A percentile compares a stretch with the other conserved stretches of the same genome.
Evolutionary conservation across 2,113 vertebrate species (phyloP).

Genomic region (Enhydra lutris): DNA sequence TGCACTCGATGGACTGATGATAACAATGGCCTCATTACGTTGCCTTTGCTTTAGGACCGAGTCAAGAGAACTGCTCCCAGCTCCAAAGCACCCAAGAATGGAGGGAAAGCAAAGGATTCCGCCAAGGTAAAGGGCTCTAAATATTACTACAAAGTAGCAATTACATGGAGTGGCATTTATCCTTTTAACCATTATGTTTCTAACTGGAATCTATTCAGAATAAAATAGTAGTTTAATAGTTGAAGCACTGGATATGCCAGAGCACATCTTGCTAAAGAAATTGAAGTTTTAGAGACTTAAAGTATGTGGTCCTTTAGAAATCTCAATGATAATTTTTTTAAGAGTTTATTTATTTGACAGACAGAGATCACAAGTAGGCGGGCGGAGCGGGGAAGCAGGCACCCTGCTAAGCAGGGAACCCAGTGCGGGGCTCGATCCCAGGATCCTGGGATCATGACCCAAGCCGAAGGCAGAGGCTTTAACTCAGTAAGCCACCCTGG

Average conservation of each 20-base stretch:
- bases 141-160: background rate
- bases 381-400: too few relatives aligned
- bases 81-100: conserved; percentile 71
- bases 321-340: background rate
- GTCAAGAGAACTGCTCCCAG: conserved; percentile 65
- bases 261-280: conserved; percentile 9
- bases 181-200: background rate
- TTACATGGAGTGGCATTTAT: background rate
- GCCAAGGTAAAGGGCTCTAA: conserved; percentile 74
- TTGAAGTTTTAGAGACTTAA: background rate
- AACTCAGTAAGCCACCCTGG: too few relatives aligned
- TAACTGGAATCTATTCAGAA: background rate
- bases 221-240: background rate
- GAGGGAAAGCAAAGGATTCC: conserved; percentile 74
- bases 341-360: too few relatives aligned
- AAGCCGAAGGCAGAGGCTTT: too few relatives aligned
- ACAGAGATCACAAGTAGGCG: too few relatives aligned
- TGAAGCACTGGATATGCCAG: background rate
- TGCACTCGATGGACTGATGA: background rate
- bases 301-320: background rate
- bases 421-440: too few relatives aligned
- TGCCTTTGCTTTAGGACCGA: conserved; percentile 80
- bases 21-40: background rate
- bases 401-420: too few relatives aligned
- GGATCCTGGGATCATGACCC: too few relatives aligned